Evolutionary conservation across 2,113 vertebrate species (phyloP).

Genomic region (Sphyrna mokarran): DNA sequence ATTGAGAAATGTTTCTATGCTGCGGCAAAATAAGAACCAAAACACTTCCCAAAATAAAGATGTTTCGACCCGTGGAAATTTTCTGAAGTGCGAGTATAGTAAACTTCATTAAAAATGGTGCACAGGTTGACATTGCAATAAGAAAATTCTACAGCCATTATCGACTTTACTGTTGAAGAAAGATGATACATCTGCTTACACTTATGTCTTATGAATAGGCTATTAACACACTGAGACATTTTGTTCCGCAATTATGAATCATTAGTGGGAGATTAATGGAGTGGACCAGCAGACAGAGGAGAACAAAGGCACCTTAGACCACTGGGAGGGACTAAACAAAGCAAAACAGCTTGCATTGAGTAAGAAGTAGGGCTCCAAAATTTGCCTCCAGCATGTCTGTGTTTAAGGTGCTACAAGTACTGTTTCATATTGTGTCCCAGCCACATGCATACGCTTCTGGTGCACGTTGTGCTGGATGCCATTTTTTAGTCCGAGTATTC

Average conservation of each 20-base stretch:
- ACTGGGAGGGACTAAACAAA: background rate
- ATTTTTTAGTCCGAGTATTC: background rate
- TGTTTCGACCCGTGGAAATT: background rate
- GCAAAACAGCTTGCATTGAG: background rate
- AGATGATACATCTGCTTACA: constrained; percentile 29
- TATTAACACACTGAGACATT: constrained; percentile 34
- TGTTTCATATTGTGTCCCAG: background rate
- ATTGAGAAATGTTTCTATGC: background rate
- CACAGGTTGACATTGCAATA: constrained; percentile 7
- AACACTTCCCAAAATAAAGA: background rate
- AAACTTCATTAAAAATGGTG: background rate
- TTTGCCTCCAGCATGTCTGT: background rate
- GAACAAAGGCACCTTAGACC: constrained; percentile 3
- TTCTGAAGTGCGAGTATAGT: background rate
- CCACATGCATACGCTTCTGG: background rate
- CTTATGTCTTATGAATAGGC: constrained; percentile 26
- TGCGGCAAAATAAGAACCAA: background rate
- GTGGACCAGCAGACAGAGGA: constrained; percentile 1
- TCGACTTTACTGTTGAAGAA: background rate
- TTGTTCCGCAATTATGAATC: constrained; percentile 17
- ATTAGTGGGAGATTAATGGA: constrained; percentile 35
- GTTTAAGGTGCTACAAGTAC: background rate
- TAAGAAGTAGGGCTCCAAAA: background rate
- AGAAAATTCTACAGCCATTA: background rate
- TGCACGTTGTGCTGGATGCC: background rate